These are phyloP conservation scores for Decapterus maruadsi DNA, from an alignment of 2,797 vertebrate genomes.

Conservation along the genomic window DNA sequence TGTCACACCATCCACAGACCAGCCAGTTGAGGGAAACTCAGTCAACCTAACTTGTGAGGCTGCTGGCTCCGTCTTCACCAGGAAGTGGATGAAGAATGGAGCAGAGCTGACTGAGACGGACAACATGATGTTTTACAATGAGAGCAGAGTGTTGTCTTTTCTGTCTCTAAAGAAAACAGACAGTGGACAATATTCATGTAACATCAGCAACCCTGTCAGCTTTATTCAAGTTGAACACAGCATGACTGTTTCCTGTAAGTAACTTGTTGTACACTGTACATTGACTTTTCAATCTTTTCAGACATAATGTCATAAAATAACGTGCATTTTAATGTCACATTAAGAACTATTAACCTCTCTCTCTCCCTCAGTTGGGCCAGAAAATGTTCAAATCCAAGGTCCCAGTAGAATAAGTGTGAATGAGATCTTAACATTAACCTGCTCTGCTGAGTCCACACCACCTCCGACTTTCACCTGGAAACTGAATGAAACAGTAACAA, in stretches of 20 bases:
- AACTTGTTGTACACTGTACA: neutral
- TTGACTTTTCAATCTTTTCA: no score
- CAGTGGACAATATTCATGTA: slow-evolving; percentile 68
- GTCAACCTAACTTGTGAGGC: slow-evolving; percentile 64
- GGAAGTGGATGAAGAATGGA: slow-evolving; percentile 66
- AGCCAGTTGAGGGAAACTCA: slow-evolving; percentile 23
- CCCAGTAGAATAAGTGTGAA: neutral
- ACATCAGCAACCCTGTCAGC: slow-evolving; percentile 57
- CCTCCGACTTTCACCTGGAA: slow-evolving; percentile 57
- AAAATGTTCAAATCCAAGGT: slow-evolving; percentile 56
- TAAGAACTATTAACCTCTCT: no score
- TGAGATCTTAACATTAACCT: slow-evolving; percentile 36
- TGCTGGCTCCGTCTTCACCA: slow-evolving; percentile 49
- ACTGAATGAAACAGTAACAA: slow-evolving; percentile 30
- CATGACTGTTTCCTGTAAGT: slow-evolving; percentile 69
- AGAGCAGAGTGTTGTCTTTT: slow-evolving; percentile 62
- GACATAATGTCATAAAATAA: no score
- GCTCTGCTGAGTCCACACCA: slow-evolving; percentile 61
- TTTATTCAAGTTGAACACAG: neutral
- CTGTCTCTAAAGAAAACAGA: slow-evolving; percentile 53
- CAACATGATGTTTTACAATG: slow-evolving; percentile 28
- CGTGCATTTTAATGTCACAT: no score
- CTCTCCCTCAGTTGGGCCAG: slow-evolving; percentile 76
- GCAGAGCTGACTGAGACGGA: slow-evolving; percentile 37
- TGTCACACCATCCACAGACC: slow-evolving; percentile 25